Conservation (phyloP, 2,113 vertebrate species). For the Heteronetta atricapilla region DNA sequence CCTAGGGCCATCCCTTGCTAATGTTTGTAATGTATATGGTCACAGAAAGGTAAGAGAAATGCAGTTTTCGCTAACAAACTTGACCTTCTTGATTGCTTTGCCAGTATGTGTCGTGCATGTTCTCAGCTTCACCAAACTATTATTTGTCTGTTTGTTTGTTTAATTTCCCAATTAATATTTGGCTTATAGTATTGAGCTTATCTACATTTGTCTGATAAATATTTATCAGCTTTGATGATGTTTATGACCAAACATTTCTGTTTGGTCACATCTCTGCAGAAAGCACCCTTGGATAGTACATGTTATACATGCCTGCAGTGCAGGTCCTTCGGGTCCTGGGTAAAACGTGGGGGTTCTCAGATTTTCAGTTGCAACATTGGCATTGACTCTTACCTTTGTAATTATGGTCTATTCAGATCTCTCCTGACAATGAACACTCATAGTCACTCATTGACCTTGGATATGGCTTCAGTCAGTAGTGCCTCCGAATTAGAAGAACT, state of each 20-base stretch:
- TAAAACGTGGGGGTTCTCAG: not conserved
- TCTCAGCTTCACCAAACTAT: not conserved
- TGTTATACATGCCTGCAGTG: not conserved
- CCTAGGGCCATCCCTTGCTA: not conserved
- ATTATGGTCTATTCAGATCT: not conserved
- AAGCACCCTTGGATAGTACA: not conserved
- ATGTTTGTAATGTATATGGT: not conserved
- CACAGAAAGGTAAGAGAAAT: not conserved
- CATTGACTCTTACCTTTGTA: not conserved
- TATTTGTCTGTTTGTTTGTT: accelerated
- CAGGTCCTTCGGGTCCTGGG: not conserved
- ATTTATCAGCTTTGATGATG: not conserved
- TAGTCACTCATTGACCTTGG: not conserved
- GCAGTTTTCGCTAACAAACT: not conserved
- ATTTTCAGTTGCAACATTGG: not conserved
- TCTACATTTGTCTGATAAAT: not conserved
- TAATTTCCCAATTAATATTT: accelerated
- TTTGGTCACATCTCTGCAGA: not conserved
- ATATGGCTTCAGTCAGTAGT: not conserved
- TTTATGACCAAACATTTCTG: not conserved
- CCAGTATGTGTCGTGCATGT: accelerated
- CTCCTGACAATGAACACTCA: not conserved
- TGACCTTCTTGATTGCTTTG: not conserved
- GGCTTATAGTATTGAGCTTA: not conserved
- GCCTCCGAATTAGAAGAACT: not conserved